Percentiles rank a stretch among this genome's conserved stretches.
phyloP scores from a whole-genome alignment of 2,113 vertebrate species.

The Nerophis lumbriciformis region DNA sequence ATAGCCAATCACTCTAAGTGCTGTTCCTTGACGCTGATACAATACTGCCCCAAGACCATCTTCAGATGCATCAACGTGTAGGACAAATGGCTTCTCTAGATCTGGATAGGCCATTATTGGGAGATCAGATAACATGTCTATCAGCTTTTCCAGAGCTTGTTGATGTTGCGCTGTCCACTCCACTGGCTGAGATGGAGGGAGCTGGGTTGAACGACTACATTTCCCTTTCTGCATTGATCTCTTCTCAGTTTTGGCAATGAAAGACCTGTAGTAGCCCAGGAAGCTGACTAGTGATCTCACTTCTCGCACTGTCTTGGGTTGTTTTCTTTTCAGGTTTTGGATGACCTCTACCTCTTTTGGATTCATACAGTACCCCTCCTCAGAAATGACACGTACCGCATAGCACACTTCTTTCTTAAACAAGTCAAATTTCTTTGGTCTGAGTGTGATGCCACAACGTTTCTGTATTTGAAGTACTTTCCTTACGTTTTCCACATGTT shows the following conservation, averaged over 20 bases:
- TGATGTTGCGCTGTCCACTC: neutral
- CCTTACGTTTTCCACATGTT: neutral
- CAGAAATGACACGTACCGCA: neutral
- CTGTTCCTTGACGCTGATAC: neutral
- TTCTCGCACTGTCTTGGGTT: neutral
- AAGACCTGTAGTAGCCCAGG: too few species aligned
- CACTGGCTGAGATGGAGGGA: neutral
- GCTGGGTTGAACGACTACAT: neutral
- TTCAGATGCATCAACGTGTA: neutral
- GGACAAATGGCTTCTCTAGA: neutral
- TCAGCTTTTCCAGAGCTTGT: neutral
- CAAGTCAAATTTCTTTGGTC: neutral
- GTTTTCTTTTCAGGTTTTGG: neutral
- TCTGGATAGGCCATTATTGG: neutral
- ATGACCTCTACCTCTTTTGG: neutral
- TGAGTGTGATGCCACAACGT: neutral
- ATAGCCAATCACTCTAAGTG: neutral
- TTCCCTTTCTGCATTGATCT: neutral
- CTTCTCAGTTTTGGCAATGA: too few species aligned
- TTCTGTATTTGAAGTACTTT: neutral
- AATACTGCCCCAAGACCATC: neutral
- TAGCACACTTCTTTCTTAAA: neutral
- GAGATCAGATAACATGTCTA: neutral
- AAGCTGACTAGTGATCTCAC: neutral
- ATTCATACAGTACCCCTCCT: neutral